Percentiles rank a stretch among this genome's conserved stretches.
phyloP scores from a whole-genome alignment of 2,797 vertebrate species.

The Nasua narica region DNA sequence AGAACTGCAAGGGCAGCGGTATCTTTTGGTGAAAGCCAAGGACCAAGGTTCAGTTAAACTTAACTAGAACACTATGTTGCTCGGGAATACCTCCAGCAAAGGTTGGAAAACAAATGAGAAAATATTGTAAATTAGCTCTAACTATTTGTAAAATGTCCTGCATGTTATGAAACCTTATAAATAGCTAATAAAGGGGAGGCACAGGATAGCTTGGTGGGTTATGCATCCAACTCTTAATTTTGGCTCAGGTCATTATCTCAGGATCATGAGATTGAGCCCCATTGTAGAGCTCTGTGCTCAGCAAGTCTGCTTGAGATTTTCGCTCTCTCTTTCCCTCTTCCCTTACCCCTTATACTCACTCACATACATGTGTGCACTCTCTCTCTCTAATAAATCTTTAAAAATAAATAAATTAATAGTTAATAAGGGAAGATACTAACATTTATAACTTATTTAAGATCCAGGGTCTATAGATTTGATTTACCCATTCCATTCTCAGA shows the following conservation, averaged over 20 bases:
- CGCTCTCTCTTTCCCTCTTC: neutral
- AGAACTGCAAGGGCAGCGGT: neutral
- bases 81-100: neutral
- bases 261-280: neutral
- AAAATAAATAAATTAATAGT: neutral
- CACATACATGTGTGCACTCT: neutral
- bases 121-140: constrained; percentile 19
- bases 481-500: neutral
- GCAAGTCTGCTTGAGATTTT: neutral
- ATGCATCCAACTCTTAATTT: neutral
- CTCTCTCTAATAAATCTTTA: neutral
- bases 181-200: neutral
- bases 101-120: neutral
- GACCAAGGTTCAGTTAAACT: neutral
- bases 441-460: constrained; percentile 12
- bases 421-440: neutral
- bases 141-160: neutral
- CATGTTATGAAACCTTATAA: neutral
- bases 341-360: neutral
- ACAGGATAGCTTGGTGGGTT: neutral
- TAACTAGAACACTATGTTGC: neutral
- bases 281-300: neutral
- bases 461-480: neutral
- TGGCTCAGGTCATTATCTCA: neutral
- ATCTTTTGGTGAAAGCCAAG: neutral